Conservation (phyloP, 2,797 vertebrate genomes). For the Parauchenoglanis punctatus region DNA sequence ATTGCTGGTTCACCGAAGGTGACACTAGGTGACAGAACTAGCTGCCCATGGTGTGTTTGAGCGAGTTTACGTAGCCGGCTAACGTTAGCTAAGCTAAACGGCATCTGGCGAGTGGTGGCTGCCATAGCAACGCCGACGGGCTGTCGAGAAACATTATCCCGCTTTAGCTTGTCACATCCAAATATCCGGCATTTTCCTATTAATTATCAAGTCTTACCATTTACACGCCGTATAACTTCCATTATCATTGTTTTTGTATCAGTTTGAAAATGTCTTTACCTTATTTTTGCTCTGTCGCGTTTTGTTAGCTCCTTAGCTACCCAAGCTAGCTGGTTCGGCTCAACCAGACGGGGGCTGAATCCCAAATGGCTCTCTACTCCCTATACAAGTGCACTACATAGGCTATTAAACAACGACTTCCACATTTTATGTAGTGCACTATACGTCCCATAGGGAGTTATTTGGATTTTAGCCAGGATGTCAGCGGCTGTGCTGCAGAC, state of each 20-base stretch:
- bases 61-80: constrained; percentile 64
- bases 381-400: constrained; percentile 23
- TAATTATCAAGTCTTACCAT: neutral
- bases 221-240: neutral
- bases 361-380: constrained; percentile 20
- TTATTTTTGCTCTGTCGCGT: constrained; percentile 59
- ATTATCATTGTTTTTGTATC: constrained; percentile 4
- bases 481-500: constrained; percentile 11
- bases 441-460: neutral
- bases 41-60: constrained; percentile 59
- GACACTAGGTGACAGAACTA: constrained; percentile 33
- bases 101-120: constrained; percentile 81
- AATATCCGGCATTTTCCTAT: neutral
- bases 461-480: constrained; percentile 14
- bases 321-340: constrained; percentile 51
- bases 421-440: neutral
- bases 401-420: neutral
- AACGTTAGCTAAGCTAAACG: constrained; percentile 64
- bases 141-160: constrained; percentile 75
- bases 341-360: constrained; percentile 38
- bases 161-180: constrained; percentile 55
- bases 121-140: constrained; percentile 81
- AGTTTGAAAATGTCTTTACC: constrained; percentile 32
- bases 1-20: constrained; percentile 16
- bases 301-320: constrained; percentile 59